Percentiles rank a stretch among this genome's conserved stretches.
Conservation (phyloP, 2,797 vertebrate species). For the Vultur gryphus region DNA sequence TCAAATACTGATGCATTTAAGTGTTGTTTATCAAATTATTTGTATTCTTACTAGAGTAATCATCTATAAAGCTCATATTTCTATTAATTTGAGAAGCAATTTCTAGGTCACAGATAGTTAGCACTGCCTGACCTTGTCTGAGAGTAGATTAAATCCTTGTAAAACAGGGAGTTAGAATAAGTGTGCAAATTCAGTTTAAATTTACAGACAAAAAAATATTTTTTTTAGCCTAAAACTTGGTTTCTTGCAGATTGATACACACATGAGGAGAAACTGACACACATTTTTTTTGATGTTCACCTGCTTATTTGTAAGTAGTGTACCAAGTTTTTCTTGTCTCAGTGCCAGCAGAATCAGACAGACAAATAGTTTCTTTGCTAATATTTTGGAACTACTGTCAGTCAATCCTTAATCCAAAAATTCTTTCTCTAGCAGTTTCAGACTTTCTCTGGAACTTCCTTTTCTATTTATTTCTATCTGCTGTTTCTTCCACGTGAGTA, state of each 20-base stretch:
- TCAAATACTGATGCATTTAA: background rate
- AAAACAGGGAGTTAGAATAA: background rate
- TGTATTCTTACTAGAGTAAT: background rate
- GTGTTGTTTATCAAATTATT: background rate
- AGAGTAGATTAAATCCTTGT: background rate
- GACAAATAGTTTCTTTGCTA: background rate
- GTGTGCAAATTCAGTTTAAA: background rate
- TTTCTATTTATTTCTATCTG: background rate
- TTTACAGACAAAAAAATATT: background rate
- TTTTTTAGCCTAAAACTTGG: background rate
- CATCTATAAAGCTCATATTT: background rate
- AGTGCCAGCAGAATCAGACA: background rate
- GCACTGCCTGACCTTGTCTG: background rate
- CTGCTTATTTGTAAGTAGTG: background rate
- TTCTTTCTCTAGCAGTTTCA: background rate
- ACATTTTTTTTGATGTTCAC: background rate
- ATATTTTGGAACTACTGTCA: background rate
- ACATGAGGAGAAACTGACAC: background rate
- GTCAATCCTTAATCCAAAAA: background rate
- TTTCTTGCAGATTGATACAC: background rate
- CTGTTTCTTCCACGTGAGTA: background rate
- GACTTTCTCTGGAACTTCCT: background rate
- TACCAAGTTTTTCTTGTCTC: background rate
- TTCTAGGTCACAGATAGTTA: background rate
- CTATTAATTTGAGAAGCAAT: background rate